Evolutionary conservation across 1,140 invertebrate genomes (phyloP).

Genomic region (Xylocopa sonorina): DNA sequence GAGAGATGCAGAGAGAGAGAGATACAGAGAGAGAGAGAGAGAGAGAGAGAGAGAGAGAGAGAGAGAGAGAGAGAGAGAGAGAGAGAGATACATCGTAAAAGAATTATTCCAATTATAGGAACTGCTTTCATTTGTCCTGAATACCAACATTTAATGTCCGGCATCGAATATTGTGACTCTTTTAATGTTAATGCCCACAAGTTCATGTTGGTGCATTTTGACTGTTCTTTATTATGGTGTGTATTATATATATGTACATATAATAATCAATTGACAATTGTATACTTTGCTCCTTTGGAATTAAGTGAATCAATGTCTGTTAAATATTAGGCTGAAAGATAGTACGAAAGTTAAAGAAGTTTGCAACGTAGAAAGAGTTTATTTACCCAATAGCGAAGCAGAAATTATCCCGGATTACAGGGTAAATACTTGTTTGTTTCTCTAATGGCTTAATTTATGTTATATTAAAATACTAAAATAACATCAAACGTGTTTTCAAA

Average conservation of each 20-base stretch:
- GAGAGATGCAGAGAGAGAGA: too few species aligned
- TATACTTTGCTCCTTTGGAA: not conserved
- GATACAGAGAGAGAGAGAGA: too few species aligned
- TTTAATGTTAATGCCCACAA: constrained; percentile 97
- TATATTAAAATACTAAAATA: too few species aligned
- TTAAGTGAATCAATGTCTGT: not conserved
- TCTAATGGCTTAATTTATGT: not conserved
- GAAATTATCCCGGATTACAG: constrained; percentile 91
- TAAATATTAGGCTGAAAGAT: constrained; percentile 89
- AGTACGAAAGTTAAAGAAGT: constrained; percentile 90
- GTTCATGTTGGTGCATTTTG: constrained; percentile 95
- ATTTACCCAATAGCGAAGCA: constrained; percentile 88
- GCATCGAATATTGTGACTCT: constrained; percentile 91
- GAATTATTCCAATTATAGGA: too few species aligned
- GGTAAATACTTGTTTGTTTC: constrained; percentile 76
- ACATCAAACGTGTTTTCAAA: not conserved
- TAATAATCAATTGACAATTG: not conserved
- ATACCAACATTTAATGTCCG: constrained; percentile 90
- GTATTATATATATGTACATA: constrained; percentile 18
- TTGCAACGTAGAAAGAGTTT: constrained; percentile 96
- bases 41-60: too few species aligned
- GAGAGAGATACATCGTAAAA: too few species aligned
- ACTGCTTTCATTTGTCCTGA: constrained; percentile 95
- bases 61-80: too few species aligned
- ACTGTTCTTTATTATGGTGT: constrained; percentile 93